Evolutionary conservation across 2,113 vertebrate species (phyloP).

Genomic region (Dissostichus mawsoni): DNA sequence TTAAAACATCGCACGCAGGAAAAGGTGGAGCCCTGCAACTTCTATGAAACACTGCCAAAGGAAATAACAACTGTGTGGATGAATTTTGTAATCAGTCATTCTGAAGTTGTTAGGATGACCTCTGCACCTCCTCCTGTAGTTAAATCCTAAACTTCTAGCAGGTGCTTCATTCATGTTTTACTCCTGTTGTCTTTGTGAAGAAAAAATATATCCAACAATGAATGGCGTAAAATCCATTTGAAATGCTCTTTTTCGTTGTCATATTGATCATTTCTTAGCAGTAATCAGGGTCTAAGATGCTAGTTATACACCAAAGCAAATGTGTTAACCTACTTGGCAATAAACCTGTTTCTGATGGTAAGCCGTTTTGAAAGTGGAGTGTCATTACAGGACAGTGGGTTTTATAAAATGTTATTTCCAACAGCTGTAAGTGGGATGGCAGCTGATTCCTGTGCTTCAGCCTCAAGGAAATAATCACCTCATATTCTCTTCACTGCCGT

Average conservation of each 20-base stretch:
- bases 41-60: conserved; percentile 28
- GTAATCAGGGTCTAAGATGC: background rate
- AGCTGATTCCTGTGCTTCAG: conserved; percentile 21
- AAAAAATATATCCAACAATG: background rate
- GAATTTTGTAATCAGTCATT: conserved; percentile 4
- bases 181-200: background rate
- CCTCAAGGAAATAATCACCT: conserved; percentile 14
- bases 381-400: conserved; percentile 15
- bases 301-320: conserved; percentile 8
- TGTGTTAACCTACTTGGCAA: no score
- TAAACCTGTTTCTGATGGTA: no score
- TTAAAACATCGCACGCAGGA: conserved; percentile 31
- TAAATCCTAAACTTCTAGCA: background rate
- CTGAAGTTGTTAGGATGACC: conserved; percentile 4
- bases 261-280: background rate
- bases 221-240: background rate
- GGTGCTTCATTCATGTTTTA: background rate
- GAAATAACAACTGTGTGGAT: background rate
- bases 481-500: background rate
- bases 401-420: conserved; percentile 10
- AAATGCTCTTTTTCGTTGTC: background rate
- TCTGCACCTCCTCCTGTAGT: background rate
- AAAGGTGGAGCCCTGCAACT: conserved; percentile 14
- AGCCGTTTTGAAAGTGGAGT: conserved; percentile 9
- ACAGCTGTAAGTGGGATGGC: background rate